Base-by-base conservation (phyloP, 2,113 vertebrate species). In the Pygathrix nemaeus region DNA sequence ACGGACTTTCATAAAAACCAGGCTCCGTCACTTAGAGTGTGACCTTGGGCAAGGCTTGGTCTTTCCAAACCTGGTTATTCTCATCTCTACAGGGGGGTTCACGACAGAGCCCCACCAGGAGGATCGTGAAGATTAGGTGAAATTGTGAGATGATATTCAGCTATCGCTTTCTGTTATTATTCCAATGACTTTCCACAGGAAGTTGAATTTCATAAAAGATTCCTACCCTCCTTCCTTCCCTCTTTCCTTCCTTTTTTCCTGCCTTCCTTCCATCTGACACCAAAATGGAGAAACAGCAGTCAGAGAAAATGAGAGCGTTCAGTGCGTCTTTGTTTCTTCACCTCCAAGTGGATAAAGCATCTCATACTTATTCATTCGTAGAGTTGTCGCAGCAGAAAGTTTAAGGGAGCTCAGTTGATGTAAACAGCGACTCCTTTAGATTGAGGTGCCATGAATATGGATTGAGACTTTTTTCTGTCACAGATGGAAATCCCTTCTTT, bases 401-500 rank as follows among this genome's bases (percentile, higher is more conserved):
- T 59, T 48, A 43, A 45, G 90, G 48, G 88, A 21, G 66, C 52
- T 70, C 72, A 8, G 45, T 12, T 25, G 76, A 55, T 27, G 38
- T 13, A 88, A 76, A 78, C 5, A 66, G 81, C 35, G 8, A 11
- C 76, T 86, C 57, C 76, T 93, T 81, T 61, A 9, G 35, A 64
- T 32, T 23, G 81, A n/a, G 82, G 40, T 23, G 68, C 70, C 70
- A n/a, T 16, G 78, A 82, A 79, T 48, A 68, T 64, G 95, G 95
- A 64, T 57, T 16, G 59, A 38, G 93, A 72, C 2, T 27, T 35
- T 68, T 35, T 68, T 66, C 55, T 70, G 81, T 50, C 88, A 20
- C 52, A 32, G 92, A 45, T 61, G 79, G 94, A 81, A 81, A 81
- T 68, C 50, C 68, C 90, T 48, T 50, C 64, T 43, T 4, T 45